Evolutionary conservation across 2,888 invertebrate species (phyloP), one percentile per base, ranked within the genome.

Genomic region (Galeruca laticollis): DNA sequence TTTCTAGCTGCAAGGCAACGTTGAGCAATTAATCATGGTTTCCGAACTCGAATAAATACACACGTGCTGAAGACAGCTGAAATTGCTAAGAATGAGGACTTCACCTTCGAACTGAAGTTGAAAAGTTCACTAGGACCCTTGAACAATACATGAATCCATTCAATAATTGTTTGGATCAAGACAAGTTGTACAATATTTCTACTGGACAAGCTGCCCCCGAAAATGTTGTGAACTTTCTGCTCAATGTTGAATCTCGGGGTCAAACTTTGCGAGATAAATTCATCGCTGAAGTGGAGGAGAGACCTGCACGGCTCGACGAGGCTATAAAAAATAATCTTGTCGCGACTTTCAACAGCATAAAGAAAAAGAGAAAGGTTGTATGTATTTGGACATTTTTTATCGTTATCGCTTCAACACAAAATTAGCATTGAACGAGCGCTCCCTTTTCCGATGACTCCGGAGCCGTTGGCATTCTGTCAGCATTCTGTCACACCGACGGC

Each of bases 1-100:
- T 62, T 51, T 6, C n/a, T 62, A 4, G 49, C 62, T 20, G 62
- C 62, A 15, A 62, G 62, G 49, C 62, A 62, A 62, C 15, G 62
- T 15, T 62, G 62, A 49, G 40, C 43, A 40, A 61, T 43, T 21
- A 61, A 10, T 47, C 61, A 61, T 13, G 49, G 61, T 47, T 49
- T 31, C 13, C 40, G 61, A 26, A 31, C 61, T 20, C 3, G 43
- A 21, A 47, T 61, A 11, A 61, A 49, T 6, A 3, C 61, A 33
- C 40, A 43, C 21, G 18, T 61, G 35, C 31, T 60, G 60, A 11
- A 60, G n/a, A 35, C 37, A 6, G 37, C 37, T 11, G 37, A 11
- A 37, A 37, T 37, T 11, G 37, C 37, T 11, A 37, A 37, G 37
- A 37, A 37, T 37, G 9, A 37, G 37, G 37, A 37, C 11, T 2